Percentiles rank a stretch among this genome's conserved stretches.
These are phyloP conservation scores for Polydrusus cervinus DNA, from an alignment of 2,888 invertebrate genomes.

Conservation along the genomic window DNA sequence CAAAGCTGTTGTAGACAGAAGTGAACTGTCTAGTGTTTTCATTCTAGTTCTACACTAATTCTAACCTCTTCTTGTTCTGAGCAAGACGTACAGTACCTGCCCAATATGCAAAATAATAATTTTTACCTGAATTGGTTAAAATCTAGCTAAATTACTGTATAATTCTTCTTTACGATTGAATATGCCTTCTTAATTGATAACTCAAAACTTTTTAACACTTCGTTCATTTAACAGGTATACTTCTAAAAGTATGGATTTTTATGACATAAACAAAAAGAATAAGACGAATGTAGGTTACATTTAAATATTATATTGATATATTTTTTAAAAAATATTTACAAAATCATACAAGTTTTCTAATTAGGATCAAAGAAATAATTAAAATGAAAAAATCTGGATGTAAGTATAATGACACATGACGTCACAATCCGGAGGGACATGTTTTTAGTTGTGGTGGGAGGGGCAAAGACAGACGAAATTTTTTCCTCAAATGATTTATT, in stretches of 20 bases:
- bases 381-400: conserved; percentile 29
- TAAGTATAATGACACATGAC: conserved; percentile 38
- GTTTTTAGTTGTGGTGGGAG: conserved; percentile 22
- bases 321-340: conserved; percentile 35
- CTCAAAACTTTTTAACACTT: conserved; percentile 31
- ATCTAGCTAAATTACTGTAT: conserved; percentile 25
- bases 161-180: background rate
- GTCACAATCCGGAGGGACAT: conserved; percentile 36
- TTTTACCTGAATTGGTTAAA: conserved; percentile 25
- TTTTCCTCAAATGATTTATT: background rate
- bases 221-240: conserved; percentile 24
- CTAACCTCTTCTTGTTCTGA: conserved; percentile 42
- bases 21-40: conserved; percentile 45
- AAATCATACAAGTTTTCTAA: conserved; percentile 26
- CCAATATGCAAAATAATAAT: conserved; percentile 19
- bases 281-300: conserved; percentile 33
- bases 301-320: conserved; percentile 28
- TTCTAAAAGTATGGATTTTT: conserved; percentile 41
- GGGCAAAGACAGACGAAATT: conserved; percentile 1
- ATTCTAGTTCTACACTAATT: conserved; percentile 39
- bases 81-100: conserved; percentile 20
- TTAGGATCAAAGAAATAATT: conserved; percentile 36
- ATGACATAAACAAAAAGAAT: conserved; percentile 38
- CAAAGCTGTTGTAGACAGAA: conserved; percentile 34
- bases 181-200: background rate